Evolutionary conservation across 1,140 invertebrate genomes (phyloP).

Genomic region (Riptortus pedestris): DNA sequence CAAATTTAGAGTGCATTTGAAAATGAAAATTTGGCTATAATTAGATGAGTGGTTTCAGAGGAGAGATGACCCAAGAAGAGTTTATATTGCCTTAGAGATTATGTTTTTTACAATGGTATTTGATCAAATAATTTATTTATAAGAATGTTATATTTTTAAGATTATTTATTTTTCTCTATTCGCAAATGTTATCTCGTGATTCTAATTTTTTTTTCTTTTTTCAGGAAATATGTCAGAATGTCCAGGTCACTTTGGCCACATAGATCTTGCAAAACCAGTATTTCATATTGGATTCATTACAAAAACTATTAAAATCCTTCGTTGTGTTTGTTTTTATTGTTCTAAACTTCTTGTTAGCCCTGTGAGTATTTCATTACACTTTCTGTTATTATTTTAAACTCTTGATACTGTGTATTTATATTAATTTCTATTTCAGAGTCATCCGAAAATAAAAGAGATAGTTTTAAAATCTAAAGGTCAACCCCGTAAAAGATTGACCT

Average conservation of each 20-base stretch:
- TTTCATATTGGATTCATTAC: slow-evolving; percentile 97
- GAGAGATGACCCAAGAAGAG: no score
- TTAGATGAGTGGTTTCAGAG: no score
- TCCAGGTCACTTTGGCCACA: slow-evolving; percentile 99
- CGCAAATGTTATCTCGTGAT: no score
- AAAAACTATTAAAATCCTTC: slow-evolving; percentile 90
- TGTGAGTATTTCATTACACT: slow-evolving; percentile 54
- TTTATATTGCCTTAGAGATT: no score
- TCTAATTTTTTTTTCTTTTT: slow-evolving; percentile 25
- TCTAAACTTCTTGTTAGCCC: slow-evolving; percentile 89
- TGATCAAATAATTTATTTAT: no score
- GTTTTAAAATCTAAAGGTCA: slow-evolving; percentile 95
- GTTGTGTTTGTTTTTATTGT: slow-evolving; percentile 97
- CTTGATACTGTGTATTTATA: not conserved
- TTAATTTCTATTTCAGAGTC: slow-evolving; percentile 48
- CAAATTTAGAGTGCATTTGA: no score
- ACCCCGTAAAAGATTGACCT: slow-evolving; percentile 81
- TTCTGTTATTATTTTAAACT: not conserved
- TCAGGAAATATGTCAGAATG: slow-evolving; percentile 88
- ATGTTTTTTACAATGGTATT: no score
- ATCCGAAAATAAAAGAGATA: slow-evolving; percentile 96
- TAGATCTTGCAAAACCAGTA: slow-evolving; percentile 95
- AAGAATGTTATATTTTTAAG: no score
- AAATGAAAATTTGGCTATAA: no score
- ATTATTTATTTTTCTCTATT: no score